Percentiles rank a stretch among this genome's conserved stretches.
Conservation (phyloP, 2,113 vertebrate genomes). For the Notechis scutatus region DNA sequence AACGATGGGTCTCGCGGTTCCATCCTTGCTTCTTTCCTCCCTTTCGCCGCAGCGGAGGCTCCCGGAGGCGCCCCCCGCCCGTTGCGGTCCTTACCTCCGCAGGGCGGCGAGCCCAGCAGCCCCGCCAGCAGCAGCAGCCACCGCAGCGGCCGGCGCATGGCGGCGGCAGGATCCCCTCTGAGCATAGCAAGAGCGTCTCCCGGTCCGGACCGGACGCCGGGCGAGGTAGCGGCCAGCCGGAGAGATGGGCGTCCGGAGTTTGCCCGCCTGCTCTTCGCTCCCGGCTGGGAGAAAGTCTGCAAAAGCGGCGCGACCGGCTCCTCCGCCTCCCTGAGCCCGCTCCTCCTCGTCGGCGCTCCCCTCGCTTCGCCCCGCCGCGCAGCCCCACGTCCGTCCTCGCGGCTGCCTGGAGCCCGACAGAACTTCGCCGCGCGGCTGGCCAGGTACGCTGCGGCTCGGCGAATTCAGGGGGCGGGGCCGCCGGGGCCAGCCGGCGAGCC, state of each 20-base stretch:
- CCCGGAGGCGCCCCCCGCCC: accelerated
- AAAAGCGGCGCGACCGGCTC: too few species aligned
- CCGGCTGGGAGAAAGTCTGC: background rate
- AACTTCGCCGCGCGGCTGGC: background rate
- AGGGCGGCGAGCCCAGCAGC: background rate
- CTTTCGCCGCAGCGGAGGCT: background rate
- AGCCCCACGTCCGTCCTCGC: background rate
- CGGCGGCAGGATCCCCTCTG: background rate
- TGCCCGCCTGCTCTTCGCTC: too few species aligned
- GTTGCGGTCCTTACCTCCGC: background rate
- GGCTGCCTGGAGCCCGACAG: background rate
- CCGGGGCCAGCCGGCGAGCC: too few species aligned
- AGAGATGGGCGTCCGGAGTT: background rate
- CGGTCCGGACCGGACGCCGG: background rate
- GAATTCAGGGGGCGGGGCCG: background rate
- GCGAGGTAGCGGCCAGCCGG: background rate
- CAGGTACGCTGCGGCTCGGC: background rate
- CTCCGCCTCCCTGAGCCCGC: background rate
- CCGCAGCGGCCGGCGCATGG: conserved; percentile 33
- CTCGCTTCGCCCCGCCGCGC: background rate
- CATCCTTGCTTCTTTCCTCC: background rate
- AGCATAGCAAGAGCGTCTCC: background rate
- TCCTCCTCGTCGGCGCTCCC: too few species aligned
- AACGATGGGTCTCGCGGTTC: background rate
- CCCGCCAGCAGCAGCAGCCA: conserved; percentile 19